Evolutionary conservation across 1,140 invertebrate genomes (phyloP).

Genomic region (Pogonognathellus flavescens): DNA sequence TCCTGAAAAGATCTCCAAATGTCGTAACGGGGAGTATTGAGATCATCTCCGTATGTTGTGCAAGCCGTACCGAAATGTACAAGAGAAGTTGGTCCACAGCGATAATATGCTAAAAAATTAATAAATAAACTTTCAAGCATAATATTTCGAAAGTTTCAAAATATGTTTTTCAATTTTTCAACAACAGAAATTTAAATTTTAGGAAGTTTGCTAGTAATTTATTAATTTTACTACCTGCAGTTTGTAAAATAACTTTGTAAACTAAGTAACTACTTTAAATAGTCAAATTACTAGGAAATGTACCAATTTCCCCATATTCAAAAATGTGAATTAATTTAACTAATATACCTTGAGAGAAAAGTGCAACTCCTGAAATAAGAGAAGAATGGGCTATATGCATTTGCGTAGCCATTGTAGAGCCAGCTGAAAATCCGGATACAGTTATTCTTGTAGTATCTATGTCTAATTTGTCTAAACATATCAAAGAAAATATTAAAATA

Average conservation of each 20-base stretch:
- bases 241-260: no score
- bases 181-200: no score
- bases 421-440: not conserved
- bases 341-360: not conserved
- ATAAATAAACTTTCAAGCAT: not conserved
- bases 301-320: not conserved
- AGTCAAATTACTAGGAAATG: not conserved
- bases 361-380: not conserved
- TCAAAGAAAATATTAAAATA: no score
- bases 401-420: slow-evolving; percentile 5
- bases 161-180: no score
- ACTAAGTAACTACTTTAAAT: no score
- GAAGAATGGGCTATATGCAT: not conserved
- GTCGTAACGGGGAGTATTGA: not conserved
- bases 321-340: not conserved
- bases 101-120: not conserved
- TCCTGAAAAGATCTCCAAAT: not conserved
- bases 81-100: not conserved
- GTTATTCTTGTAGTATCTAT: not conserved
- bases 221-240: no score
- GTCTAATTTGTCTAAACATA: not conserved
- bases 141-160: no score
- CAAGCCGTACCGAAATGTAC: not conserved
- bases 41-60: not conserved
- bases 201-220: no score